Conservation (phyloP, 1,140 invertebrate species). For the Leptonema lineaticorne region DNA sequence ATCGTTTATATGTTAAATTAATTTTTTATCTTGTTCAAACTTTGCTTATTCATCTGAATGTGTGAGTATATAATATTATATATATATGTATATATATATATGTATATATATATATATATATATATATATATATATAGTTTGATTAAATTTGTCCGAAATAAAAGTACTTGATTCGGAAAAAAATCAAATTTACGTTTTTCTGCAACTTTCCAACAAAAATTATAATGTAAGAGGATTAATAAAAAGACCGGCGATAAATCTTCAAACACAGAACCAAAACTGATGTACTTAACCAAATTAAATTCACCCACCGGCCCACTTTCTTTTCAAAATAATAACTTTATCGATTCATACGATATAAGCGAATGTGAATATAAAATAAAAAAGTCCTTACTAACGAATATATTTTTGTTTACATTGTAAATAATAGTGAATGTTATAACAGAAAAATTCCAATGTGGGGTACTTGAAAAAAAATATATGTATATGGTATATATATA, state of each 20-base stretch:
- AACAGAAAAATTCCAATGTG: no score
- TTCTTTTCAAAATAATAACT: not conserved
- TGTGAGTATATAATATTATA: not conserved
- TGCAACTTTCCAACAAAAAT: not conserved
- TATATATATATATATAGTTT: not conserved
- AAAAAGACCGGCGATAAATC: not conserved
- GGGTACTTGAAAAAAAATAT: no score
- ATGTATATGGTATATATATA: no score
- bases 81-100: not conserved
- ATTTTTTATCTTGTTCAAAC: no score
- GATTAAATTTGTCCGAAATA: not conserved
- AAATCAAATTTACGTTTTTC: not conserved
- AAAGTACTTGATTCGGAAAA: not conserved
- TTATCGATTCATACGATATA: not conserved
- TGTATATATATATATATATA: not conserved
- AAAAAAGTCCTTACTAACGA: no score
- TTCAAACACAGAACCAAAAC: not conserved
- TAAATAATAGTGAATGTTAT: no score
- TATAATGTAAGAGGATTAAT: conserved; percentile 9
- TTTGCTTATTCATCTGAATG: no score
- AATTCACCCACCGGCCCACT: not conserved
- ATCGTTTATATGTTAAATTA: not conserved
- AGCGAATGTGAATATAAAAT: no score
- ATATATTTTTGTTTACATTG: no score
- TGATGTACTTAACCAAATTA: conserved; percentile 3